Evolutionary conservation across 2,113 vertebrate genomes (phyloP), one percentile per base, ranked within the genome.

Genomic region (Oreocharis arfaki): DNA sequence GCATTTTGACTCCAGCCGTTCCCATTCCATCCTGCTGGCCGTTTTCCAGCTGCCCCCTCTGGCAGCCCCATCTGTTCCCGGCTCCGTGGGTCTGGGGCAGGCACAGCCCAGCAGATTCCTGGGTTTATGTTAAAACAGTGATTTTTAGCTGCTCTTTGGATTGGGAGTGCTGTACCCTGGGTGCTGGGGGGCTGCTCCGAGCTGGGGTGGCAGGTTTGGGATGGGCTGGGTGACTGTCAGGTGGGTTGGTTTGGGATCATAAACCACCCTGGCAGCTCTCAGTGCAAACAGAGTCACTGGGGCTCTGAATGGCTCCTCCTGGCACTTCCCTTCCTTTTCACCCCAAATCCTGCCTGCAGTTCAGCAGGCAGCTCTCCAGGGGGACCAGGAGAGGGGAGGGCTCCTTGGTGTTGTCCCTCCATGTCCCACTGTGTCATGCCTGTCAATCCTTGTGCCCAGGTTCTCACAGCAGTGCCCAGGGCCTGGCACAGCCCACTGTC

Each of bases 41-140:
- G 0, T 61, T 70, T 70, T 28, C 20, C 3, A 1, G 63, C 41
- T 47, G 30, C 2, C 49, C 44, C 57, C 63, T 61, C 32, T 0
- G 0, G 52, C 86, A 92, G 57, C 44, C 56, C 70, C 28, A 21
- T 61, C 87, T 86, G 47, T 39, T 76, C 80, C 79, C 6, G 1
- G 65, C 75, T 65, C 50, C 0, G 0, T 49, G 59, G 42, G 59
- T n/a, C 53, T 63, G 78, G n/a, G 65, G 17, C 37, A 64, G 67
- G 60, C 23, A 14, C 52, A 65, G 32, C 61, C 42, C 0, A 0
- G 17, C 61, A 49, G 13, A 46, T 61, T 44, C 53, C 49, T 0
- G 0, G 19, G 10, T 84, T 95, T 69, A 11, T n/a, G 35, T 57
- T 65, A 52, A 74, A 90, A 13, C n/a, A n/a, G 17, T 1, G 13